Base-by-base conservation (phyloP, 2,888 invertebrate species). In the Apamea epomidion region DNA sequence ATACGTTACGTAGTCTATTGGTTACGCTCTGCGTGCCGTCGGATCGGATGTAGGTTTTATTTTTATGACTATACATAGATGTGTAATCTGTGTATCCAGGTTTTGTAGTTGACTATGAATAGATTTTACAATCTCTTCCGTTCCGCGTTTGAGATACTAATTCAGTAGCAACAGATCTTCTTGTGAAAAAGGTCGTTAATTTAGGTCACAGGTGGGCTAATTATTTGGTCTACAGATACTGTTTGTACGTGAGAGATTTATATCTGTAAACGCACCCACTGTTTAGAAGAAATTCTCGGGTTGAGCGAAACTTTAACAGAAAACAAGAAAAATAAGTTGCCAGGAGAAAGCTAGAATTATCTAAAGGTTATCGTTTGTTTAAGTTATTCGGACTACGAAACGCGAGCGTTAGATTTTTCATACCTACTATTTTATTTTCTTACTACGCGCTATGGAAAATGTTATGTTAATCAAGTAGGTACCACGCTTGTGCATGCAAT, bases 21-120 rank as follows among this genome's bases (percentile, higher is more conserved):
- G 25, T 82, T 77, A 75, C 74, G 64, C 60, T 83, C n/a, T 74
- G 74, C 84, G 78, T 64, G 37, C 73, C n/a, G 62, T 74, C 58
- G 21, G 80, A 76, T 79, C 75, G 76, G 65, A 76, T 87, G 76
- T 69, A 65, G 48, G 65, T 72, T 76, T 85, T 79, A 84, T 87
- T 64, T 73, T 70, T 67, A 75, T 62, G 78, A 29, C 48, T 62
- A 37, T n/a, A n/a, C n/a, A n/a, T 78, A 62, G 60, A 78, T 76
- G 48, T n/a, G 37, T 76, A 45, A 18, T 62, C 18, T 32, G 58
- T 67, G 32, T 45, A 62, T 51, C n/a, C 69, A 82, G 80, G n/a
- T 68, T 78, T 78, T 48, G 73, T 74, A 32, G 51, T 64, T 58
- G 29, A 16, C 32, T 62, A 68, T 51, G 25, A 83, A 84, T 84